Base-by-base conservation (phyloP, 2,797 vertebrate species). In the Arctocebus calabarensis region DNA sequence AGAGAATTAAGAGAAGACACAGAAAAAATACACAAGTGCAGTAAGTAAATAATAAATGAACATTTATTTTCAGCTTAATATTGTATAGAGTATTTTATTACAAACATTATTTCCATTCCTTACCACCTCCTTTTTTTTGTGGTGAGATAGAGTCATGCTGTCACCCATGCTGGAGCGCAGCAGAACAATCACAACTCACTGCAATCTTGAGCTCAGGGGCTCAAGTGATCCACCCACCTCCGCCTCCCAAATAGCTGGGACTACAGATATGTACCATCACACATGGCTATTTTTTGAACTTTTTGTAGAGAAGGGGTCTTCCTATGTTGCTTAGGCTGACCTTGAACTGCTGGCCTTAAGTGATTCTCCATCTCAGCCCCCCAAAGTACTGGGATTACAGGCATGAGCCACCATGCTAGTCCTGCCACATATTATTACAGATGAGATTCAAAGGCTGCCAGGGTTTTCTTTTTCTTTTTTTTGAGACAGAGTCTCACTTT, bases 371-470 rank as follows among this genome's bases (percentile, higher is more conserved):
- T n/a, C 17, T 68, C 64, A 68, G 64, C 32, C 32, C 20, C 64
- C 32, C 32, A 68, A 68, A 68, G 7, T 68, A 22, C 64, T 68
- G 32, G 32, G 32, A 68, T 68, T 17, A 68, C 32, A 34, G 64
- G 64, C 64, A 68, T 34, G 17, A 68, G 32, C 3, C 17, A 68
- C 16, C 0, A 9, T 20, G 64, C 32, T 32, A 17, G 16, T n/a
- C 16, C 16, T 3, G 3, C 64, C 32, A 88, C 14, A 37, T 91
- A 84, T 57, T 81, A 86, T 91, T 84, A 88, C 7, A 94, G 43
- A 94, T 91, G 61, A 94, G 23, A 62, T 34, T 78, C 82, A 81
- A 94, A 95, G 87, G 23, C 22, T 52, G 74, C 16, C 27, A 87
- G 40, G 17, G 48, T 83, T 95, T 91, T 92, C 19, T 16, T 52